Evolutionary conservation across 2,888 invertebrate species (phyloP).

Genomic region (Eudasyphora cyanicolor): DNA sequence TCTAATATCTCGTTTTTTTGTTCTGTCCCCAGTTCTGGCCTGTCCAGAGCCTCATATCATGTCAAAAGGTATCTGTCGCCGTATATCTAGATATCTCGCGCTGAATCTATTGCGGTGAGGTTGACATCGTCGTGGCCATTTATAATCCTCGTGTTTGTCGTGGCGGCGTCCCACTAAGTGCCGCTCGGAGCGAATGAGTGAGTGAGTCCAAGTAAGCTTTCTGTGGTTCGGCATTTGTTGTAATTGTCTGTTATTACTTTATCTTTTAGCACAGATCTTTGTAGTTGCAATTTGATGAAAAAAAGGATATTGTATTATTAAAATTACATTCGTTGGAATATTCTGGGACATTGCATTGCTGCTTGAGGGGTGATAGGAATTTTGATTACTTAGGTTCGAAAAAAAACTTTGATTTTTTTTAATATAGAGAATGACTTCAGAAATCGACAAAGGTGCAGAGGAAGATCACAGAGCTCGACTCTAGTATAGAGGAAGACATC

Average conservation of each 20-base stretch:
- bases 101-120: neutral
- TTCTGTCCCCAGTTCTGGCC: neutral
- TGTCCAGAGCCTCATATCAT: conserved; percentile 28
- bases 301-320: conserved; percentile 20
- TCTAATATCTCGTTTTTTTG: conserved; percentile 43
- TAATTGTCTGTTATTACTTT: conserved; percentile 67
- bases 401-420: too few species aligned
- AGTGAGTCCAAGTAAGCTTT: conserved; percentile 36
- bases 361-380: neutral
- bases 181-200: neutral
- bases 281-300: conserved; percentile 64
- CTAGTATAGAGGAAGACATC: too few species aligned
- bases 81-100: conserved; percentile 2
- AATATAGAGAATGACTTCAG: too few species aligned
- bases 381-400: too few species aligned
- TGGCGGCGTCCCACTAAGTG: neutral
- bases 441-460: too few species aligned
- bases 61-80: conserved; percentile 9
- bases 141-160: neutral
- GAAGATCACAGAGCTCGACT: too few species aligned
- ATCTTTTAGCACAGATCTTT: conserved; percentile 72
- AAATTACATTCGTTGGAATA: conserved; percentile 18
- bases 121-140: neutral
- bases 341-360: conserved; percentile 23
- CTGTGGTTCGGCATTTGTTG: conserved; percentile 23